Evolutionary conservation across 2,797 vertebrate species (phyloP), one percentile per base, ranked within the genome.

Genomic region (Lutjanus argentimaculatus): DNA sequence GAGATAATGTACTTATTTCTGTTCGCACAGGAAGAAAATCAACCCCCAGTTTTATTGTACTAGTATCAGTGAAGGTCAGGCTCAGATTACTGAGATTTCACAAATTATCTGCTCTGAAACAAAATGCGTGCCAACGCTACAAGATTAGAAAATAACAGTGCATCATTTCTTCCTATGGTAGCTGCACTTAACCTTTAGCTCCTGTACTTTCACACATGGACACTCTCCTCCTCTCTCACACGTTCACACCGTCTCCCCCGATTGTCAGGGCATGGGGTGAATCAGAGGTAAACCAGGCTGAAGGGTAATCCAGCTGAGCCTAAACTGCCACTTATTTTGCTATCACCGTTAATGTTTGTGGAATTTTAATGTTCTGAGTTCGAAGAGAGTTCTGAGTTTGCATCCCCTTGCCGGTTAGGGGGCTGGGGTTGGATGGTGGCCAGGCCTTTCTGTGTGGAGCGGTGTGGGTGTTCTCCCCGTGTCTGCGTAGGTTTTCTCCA

Each of bases 291-390:
- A 79, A 65, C 10, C 51, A 57, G 57, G 53, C 43, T 49, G 56
- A 71, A 78, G 19, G 52, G 21, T 66, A 56, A 75, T 75, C 62
- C 48, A 67, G 80, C 48, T 16, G 4, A 75, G 25, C 63, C 63
- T 51, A 16, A 30, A 48, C 51, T 19, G 13, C 19, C 21, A 3
- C 61, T 61, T 61, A 17, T 56, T 14, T 72, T 57, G 14, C 46
- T 30, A 21, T 64, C 25, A 19, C n/a, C 25, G 13, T 73, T 73
- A 25, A 30, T 40, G 8, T 49, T 77, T 36, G 36, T 52, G 17
- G 19, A 52, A 52, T 52, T 40, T 36, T 36, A 36, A 36, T 2
- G 30, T 36, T 36, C 30, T 36, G 30, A 36, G 30, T 36, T 36
- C 30, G 30, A 36, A 36, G 30, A 36, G 30, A 4, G 6, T 36